phyloP scores from a whole-genome alignment of 2,888 invertebrate genomes.

The Ichneumoninae sp. region DNA sequence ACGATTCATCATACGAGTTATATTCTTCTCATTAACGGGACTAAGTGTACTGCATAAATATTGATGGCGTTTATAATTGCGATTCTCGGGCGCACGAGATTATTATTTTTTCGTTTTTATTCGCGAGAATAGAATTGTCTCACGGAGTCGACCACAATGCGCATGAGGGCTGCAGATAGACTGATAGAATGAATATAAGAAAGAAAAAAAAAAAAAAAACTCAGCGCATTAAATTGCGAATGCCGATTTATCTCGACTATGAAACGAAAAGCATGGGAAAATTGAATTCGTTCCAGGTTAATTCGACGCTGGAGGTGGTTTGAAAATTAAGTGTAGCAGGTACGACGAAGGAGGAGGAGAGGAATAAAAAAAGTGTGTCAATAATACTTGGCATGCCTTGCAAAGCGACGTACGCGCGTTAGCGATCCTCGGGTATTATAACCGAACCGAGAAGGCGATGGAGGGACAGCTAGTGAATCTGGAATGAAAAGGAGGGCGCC shows the following conservation, averaged over 20 bases:
- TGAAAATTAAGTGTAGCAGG: not conserved
- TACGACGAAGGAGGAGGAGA: not conserved
- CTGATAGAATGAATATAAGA: not conserved
- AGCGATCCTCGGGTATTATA: constrained; percentile 32
- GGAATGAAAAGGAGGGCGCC: constrained; percentile 66
- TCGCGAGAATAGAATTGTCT: not conserved
- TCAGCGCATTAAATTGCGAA: constrained; percentile 21
- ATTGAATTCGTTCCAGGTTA: not conserved
- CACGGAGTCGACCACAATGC: not conserved
- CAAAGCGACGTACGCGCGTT: constrained; percentile 27
- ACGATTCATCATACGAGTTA: constrained; percentile 10
- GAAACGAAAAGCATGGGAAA: too few species aligned
- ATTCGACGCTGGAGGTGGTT: not conserved
- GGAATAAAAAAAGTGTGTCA: constrained; percentile 22
- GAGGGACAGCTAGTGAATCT: constrained; percentile 64
- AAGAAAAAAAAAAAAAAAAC: not conserved
- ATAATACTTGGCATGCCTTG: constrained; percentile 43
- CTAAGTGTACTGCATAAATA: constrained; percentile 4
- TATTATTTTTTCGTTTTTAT: not conserved
- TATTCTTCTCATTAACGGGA: constrained; percentile 33
- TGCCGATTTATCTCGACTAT: not conserved
- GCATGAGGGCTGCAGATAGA: not conserved
- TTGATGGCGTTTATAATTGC: constrained; percentile 6
- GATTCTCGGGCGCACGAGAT: constrained; percentile 4
- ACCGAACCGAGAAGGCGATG: constrained; percentile 48